Percentiles rank a stretch among this genome's conserved stretches.
These are phyloP conservation scores for Morinoia aosen DNA, from an alignment of 2,888 invertebrate genomes.

Conservation along the genomic window DNA sequence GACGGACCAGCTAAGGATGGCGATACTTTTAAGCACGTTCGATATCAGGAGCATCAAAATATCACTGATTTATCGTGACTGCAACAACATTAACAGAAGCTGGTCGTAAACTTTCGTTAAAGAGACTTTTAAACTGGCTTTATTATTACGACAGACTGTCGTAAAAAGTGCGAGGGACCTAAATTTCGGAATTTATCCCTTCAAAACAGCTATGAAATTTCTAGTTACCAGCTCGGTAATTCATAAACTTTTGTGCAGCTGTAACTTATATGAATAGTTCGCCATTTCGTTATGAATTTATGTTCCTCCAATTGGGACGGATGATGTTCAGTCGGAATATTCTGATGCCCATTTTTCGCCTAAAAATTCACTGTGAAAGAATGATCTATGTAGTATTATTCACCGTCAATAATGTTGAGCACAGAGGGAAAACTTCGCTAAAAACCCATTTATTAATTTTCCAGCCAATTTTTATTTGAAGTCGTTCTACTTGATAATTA, in stretches of 20 bases:
- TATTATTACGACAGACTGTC: constrained; percentile 30
- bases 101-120: constrained; percentile 6
- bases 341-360: background rate
- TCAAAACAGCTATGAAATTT: background rate
- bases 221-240: background rate
- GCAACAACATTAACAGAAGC: constrained; percentile 13
- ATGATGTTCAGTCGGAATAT: background rate
- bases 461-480: background rate
- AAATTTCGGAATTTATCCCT: background rate
- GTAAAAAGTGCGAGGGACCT: background rate
- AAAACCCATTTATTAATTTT: background rate
- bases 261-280: background rate
- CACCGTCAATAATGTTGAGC: background rate
- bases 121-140: background rate
- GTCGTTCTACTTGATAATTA: background rate
- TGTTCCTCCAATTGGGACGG: background rate
- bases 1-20: background rate
- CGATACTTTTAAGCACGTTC: background rate
- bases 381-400: background rate
- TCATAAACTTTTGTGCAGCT: constrained; percentile 16
- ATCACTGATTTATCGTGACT: background rate
- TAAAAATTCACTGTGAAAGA: background rate
- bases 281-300: background rate
- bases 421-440: background rate
- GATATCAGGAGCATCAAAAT: background rate